Percentiles rank a stretch among this genome's conserved stretches.
These are phyloP conservation scores for Caranx ignobilis DNA, from an alignment of 2,113 vertebrate genomes.

Conservation along the genomic window DNA sequence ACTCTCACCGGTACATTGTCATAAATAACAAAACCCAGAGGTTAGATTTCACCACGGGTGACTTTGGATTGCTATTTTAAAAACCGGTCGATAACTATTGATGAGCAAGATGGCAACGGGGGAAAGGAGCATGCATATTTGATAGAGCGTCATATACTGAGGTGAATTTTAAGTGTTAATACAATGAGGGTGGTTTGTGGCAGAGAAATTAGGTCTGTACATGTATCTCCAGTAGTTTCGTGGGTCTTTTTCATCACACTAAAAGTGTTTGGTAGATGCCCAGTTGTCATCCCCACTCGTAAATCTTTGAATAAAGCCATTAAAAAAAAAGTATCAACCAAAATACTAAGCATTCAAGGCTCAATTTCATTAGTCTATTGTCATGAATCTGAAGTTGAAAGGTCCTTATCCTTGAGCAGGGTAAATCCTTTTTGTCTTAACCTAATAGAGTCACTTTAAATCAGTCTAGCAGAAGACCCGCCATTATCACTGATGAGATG, in stretches of 20 bases:
- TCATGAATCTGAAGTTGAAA: slow-evolving; percentile 31
- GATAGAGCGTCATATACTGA: slow-evolving; percentile 57
- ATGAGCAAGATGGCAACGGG: slow-evolving; percentile 70
- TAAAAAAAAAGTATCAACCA: slow-evolving; percentile 7
- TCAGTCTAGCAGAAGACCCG: slow-evolving; percentile 36
- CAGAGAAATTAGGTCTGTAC: slow-evolving; percentile 11
- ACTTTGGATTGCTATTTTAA: slow-evolving; percentile 80
- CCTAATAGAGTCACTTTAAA: slow-evolving; percentile 44
- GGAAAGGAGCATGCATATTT: slow-evolving; percentile 76
- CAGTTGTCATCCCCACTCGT: not conserved
- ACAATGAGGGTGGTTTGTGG: slow-evolving; percentile 32
- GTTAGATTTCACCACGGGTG: slow-evolving; percentile 73
- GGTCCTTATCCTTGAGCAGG: slow-evolving; percentile 22
- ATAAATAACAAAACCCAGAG: slow-evolving; percentile 77
- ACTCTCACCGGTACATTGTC: slow-evolving; percentile 46
- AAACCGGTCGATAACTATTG: slow-evolving; percentile 81
- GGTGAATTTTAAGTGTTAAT: slow-evolving; percentile 65
- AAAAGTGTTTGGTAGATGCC: not conserved
- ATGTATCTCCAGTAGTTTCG: not conserved
- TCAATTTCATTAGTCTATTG: slow-evolving; percentile 33
- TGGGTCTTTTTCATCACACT: slow-evolving; percentile 7
- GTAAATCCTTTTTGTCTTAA: slow-evolving; percentile 50
- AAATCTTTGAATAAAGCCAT: not conserved
- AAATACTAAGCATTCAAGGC: slow-evolving; percentile 4
- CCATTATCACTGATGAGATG: slow-evolving; percentile 53